A percentile compares a stretch with the other conserved stretches of the same genome.
phyloP scores from a whole-genome alignment of 2,888 invertebrate species.

The Parapristionchus giblindavisi region DNA sequence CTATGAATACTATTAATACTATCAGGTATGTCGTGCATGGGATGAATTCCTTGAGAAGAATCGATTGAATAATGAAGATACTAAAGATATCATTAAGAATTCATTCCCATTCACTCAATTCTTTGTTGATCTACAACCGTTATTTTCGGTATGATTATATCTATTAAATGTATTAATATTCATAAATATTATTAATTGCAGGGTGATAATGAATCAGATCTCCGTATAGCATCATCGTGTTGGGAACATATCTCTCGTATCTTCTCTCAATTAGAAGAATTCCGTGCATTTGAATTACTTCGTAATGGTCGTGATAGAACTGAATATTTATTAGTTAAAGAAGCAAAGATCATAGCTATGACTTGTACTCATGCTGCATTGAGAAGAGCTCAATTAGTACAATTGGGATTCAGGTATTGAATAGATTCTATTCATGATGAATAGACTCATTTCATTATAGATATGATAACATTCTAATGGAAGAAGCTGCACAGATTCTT shows the following conservation, averaged over 20 bases:
- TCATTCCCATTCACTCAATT: conserved; percentile 93
- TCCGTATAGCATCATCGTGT: conserved; percentile 82
- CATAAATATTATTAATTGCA: conserved; percentile 14
- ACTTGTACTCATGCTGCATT: conserved; percentile 99
- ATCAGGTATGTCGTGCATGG: conserved; percentile 75
- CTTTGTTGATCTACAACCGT: conserved; percentile 89
- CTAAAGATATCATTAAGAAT: conserved; percentile 75
- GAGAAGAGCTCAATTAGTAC: conserved; percentile 90
- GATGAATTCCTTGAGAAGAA: conserved; percentile 81
- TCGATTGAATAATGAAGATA: conserved; percentile 57
- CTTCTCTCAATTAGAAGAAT: conserved; percentile 96
- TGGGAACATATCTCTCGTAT: conserved; percentile 92
- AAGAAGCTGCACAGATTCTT: conserved; percentile 96
- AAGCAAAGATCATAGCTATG: conserved; percentile 99
- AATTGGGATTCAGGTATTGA: conserved; percentile 83
- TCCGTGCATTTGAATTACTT: conserved; percentile 94
- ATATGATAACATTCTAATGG: conserved; percentile 95
- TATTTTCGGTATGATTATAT: conserved; percentile 79
- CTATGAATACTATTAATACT: conserved; percentile 4
- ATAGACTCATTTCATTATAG: conserved; percentile 30
- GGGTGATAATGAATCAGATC: conserved; percentile 54
- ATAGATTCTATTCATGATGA: conserved; percentile 73
- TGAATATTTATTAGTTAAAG: conserved; percentile 90
- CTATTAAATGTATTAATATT: background rate
- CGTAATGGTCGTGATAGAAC: conserved; percentile 94